phyloP scores from a whole-genome alignment of 1,140 invertebrate species.

The Plectus sambesii region DNA sequence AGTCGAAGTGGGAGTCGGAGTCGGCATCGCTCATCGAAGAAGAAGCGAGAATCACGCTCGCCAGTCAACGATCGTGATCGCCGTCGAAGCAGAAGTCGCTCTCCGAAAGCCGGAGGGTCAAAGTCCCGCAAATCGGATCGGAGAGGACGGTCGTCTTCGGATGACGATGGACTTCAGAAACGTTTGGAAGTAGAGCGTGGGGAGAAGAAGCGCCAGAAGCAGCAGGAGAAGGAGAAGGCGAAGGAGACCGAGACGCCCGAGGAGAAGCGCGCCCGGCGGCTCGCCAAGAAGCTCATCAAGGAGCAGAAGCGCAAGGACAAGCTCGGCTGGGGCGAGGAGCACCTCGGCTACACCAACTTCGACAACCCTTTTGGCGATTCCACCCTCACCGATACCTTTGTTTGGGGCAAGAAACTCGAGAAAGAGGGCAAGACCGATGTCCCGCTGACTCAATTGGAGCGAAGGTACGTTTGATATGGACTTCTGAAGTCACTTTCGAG shows the following conservation, averaged over 20 bases:
- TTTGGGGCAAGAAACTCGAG: conserved; percentile 90
- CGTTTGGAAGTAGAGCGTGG: conserved; percentile 59
- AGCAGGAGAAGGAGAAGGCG: conserved; percentile 64
- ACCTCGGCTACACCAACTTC: conserved; percentile 69
- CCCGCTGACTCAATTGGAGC: conserved; percentile 68
- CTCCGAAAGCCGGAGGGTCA: too few relatives aligned
- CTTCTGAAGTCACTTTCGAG: not conserved
- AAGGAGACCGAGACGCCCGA: conserved; percentile 88
- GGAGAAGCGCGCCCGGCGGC: conserved; percentile 72
- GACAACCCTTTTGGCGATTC: conserved; percentile 98
- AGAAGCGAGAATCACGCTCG: too few relatives aligned
- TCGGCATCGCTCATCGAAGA: too few relatives aligned
- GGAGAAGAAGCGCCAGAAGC: conserved; percentile 57
- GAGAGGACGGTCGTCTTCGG: too few relatives aligned
- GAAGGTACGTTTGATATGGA: conserved; percentile 64
- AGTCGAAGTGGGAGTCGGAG: too few relatives aligned
- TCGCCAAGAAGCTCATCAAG: conserved; percentile 75
- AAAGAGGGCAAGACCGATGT: conserved; percentile 77
- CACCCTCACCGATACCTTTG: conserved; percentile 78
- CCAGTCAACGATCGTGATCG: too few relatives aligned
- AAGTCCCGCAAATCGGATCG: too few relatives aligned
- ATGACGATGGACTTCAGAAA: conserved; percentile 19
- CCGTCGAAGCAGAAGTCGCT: too few relatives aligned
- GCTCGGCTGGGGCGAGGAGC: conserved; percentile 19
- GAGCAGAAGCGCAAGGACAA: conserved; percentile 16